Evolutionary conservation across 2,797 vertebrate species (phyloP).

Genomic region (Graptemys geographica): DNA sequence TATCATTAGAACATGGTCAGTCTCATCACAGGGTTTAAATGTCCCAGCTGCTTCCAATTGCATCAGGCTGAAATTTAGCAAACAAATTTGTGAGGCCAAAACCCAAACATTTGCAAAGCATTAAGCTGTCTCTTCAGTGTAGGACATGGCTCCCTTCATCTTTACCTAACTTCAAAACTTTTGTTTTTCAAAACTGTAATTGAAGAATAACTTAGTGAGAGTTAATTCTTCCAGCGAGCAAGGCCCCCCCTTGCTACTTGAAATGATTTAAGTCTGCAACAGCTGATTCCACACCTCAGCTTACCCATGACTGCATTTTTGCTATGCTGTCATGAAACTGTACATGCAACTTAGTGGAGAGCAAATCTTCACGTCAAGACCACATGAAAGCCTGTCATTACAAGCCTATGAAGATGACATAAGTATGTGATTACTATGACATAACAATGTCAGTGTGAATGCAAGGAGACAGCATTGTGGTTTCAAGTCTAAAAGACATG

Average conservation of each 20-base stretch:
- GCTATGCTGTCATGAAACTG: not conserved
- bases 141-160: conserved; percentile 14
- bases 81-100: conserved; percentile 24
- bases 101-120: conserved; percentile 37
- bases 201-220: not conserved
- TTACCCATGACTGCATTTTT: not conserved
- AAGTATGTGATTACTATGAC: not conserved
- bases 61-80: conserved; percentile 14
- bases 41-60: conserved; percentile 47
- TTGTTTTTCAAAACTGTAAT: conserved; percentile 4
- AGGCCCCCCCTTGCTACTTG: not conserved
- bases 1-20: not conserved
- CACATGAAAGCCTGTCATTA: not conserved
- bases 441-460: not conserved
- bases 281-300: not conserved
- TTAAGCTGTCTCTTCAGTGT: conserved; percentile 19
- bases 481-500: not conserved
- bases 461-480: not conserved
- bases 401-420: not conserved
- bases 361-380: not conserved
- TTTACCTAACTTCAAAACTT: conserved; percentile 3
- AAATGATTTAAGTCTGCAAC: not conserved
- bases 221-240: not conserved
- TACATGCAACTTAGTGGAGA: not conserved
- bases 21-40: not conserved